phyloP scores from a whole-genome alignment of 1,140 invertebrate species.

The Habropoda laboriosa region DNA sequence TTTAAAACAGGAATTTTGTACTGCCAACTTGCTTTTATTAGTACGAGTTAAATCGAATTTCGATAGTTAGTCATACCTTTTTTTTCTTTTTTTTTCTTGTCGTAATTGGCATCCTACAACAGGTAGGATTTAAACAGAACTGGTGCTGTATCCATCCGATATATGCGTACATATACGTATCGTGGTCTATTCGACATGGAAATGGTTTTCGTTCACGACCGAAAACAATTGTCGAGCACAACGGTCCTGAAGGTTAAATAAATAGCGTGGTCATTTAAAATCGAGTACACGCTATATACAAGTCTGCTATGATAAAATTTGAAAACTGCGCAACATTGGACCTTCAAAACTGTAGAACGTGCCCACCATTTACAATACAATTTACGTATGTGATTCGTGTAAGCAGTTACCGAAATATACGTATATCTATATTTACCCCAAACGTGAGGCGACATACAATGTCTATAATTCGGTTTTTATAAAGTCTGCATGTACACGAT shows the following conservation, averaged over 20 bases:
- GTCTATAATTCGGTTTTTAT: slow-evolving; percentile 1
- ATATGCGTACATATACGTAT: slow-evolving; percentile 40
- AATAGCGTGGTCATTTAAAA: slow-evolving; percentile 40
- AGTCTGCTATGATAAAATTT: slow-evolving; percentile 61
- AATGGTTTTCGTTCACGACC: slow-evolving; percentile 28
- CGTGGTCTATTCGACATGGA: slow-evolving; percentile 21
- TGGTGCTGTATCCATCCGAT: slow-evolving; percentile 61
- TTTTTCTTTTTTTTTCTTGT: neutral
- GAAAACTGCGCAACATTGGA: slow-evolving; percentile 64
- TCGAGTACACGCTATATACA: slow-evolving; percentile 49
- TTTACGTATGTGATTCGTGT: neutral
- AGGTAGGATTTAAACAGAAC: slow-evolving; percentile 21
- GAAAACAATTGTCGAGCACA: slow-evolving; percentile 16
- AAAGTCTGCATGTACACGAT: neutral
- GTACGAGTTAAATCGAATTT: slow-evolving; percentile 18
- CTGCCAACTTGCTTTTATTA: slow-evolving; percentile 8
- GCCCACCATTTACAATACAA: slow-evolving; percentile 15
- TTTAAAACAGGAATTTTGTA: slow-evolving; percentile 30
- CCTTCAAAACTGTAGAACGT: slow-evolving; percentile 24
- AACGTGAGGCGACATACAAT: neutral
- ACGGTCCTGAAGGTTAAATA: slow-evolving; percentile 32
- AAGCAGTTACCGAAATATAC: neutral
- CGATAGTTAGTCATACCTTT: neutral
- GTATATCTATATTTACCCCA: neutral
- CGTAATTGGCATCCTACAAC: slow-evolving; percentile 6